Base-by-base conservation (phyloP, 2,888 invertebrate species). In the Perizoma affinitatum region DNA sequence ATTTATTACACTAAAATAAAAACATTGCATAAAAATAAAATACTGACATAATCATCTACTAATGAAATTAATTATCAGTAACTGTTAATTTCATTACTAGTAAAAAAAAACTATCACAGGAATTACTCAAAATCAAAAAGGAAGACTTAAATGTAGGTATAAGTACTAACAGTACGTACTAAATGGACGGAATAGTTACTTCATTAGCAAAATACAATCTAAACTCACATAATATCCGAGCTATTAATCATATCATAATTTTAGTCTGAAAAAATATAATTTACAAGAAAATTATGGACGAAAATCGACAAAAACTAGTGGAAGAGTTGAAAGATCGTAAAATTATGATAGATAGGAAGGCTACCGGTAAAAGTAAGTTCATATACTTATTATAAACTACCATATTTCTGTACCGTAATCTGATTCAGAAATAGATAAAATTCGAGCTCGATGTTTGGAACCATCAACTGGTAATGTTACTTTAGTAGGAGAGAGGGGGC, bases 371-470 rank as follows among this genome's bases (percentile, higher is more conserved):
- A 56, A 10, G 43, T 50, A 47, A 60, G 54, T 38, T 45, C 59
- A 34, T 7, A 58, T 22, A 65, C 49, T 4, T 7, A 11, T 22
- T 5, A 75, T 22, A 22, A 22, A 22, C 89, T 93, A 96, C 96
- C 96, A 96, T 80, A 96, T 96, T 91, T 96, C 96, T 58, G 96
- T 96, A 66, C 94, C 94, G 71, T 93, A 93, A 70, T 95, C 94
- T 9, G 94, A 90, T 76, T 91, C 92, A 59, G 93, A 90, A 66
- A 94, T 93, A 61, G 95, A 94, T 67, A 96, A 90, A 65, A 95
- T 94, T 78, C 94, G 92, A 60, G 94, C 95, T 69, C 94, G 93
- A 81, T 94, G 95, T 82, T 93, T 91, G 63, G 90, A 91, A 67
- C 93, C 89, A 84, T 95, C 95, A 54, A 89, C 88, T 66, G 94